Evolutionary conservation across 2,888 invertebrate genomes (phyloP).

Genomic region (Mactromeris polynyma): DNA sequence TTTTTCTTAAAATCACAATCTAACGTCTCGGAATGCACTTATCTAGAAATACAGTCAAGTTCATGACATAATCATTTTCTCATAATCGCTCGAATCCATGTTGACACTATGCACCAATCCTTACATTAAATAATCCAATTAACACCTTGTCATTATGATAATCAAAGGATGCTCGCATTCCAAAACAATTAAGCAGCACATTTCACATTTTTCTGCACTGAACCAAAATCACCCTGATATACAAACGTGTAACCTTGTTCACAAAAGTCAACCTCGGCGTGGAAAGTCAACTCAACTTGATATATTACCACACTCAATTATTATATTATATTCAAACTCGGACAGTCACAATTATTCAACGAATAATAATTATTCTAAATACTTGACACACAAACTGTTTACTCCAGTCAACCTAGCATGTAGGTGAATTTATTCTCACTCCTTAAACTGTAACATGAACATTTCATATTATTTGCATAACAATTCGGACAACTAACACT

Average conservation of each 20-base stretch:
- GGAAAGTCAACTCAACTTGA: neutral
- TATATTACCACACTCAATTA: neutral
- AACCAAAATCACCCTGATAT: neutral
- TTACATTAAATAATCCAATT: neutral
- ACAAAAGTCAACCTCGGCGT: neutral
- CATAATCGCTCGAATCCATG: too few species aligned
- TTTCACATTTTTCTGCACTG: neutral
- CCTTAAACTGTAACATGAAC: neutral
- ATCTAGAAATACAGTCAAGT: neutral
- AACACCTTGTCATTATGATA: neutral
- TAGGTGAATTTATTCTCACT: neutral
- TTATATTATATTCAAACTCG: neutral
- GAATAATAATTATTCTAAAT: constrained; percentile 13
- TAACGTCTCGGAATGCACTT: too few species aligned
- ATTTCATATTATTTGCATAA: constrained; percentile 12
- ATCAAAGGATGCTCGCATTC: neutral
- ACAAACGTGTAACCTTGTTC: neutral
- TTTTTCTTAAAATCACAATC: too few species aligned
- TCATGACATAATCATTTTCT: neutral
- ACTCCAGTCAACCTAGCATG: neutral
- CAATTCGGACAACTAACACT: constrained; percentile 14
- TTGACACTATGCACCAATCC: neutral
- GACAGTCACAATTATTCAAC: constrained; percentile 13
- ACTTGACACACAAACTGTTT: constrained; percentile 7
- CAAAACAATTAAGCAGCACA: neutral